Conservation (phyloP, 1,140 invertebrate genomes). For the Rhizoglyphus robini region DNA sequence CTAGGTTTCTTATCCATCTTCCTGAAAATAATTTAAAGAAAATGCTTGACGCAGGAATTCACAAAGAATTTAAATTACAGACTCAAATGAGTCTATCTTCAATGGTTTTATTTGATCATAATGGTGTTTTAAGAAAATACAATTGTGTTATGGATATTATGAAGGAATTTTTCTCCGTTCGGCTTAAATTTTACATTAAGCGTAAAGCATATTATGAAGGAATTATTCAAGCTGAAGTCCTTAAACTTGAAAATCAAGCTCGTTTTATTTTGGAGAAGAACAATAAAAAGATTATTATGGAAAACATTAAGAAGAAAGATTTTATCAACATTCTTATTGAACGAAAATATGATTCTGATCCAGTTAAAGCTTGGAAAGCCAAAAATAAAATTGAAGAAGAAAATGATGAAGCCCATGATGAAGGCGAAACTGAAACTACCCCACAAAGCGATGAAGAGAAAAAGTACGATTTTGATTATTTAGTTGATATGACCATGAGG, state of each 20-base stretch:
- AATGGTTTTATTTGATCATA: constrained; percentile 87
- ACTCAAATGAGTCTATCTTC: constrained; percentile 56
- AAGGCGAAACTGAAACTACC: constrained; percentile 19
- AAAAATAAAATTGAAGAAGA: constrained; percentile 27
- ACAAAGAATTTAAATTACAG: constrained; percentile 89
- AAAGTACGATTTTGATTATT: constrained; percentile 57
- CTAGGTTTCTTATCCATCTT: constrained; percentile 62
- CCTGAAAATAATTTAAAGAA: constrained; percentile 59
- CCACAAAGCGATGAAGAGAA: constrained; percentile 29
- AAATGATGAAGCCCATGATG: constrained; percentile 32
- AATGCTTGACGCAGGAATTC: constrained; percentile 67
- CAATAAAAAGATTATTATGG: constrained; percentile 65
- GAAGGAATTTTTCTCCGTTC: constrained; percentile 65
- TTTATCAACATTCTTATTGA: constrained; percentile 78
- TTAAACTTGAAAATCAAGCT: constrained; percentile 81
- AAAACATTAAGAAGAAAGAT: constrained; percentile 80
- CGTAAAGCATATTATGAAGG: constrained; percentile 84
- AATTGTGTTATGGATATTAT: constrained; percentile 67
- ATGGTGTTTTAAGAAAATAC: constrained; percentile 66
- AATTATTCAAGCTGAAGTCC: constrained; percentile 71
- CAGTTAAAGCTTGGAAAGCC: constrained; percentile 82
- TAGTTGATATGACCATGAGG: constrained; percentile 87
- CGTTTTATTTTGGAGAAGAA: constrained; percentile 96
- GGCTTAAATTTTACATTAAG: constrained; percentile 66
- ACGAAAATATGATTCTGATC: constrained; percentile 82